Conservation (phyloP, 2,888 invertebrate species). For the Acronicta leporina region DNA sequence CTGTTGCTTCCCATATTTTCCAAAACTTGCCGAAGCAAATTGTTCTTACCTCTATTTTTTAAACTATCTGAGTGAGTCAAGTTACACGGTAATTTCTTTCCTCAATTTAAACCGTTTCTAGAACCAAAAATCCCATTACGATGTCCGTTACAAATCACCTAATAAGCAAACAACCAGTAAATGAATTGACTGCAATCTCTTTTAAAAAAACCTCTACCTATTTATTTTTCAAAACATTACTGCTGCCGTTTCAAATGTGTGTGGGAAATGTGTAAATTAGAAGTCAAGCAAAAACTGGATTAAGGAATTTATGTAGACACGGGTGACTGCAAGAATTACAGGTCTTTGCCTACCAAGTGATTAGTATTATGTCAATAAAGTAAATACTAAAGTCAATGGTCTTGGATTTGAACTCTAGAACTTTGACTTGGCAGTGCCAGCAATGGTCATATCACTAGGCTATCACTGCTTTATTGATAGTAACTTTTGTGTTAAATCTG, state of each 20-base stretch:
- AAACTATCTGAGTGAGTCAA: constrained; percentile 17
- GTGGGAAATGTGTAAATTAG: constrained; percentile 48
- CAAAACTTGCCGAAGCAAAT: constrained; percentile 13
- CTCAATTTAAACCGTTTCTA: constrained; percentile 22
- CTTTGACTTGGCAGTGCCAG: no score
- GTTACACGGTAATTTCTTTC: constrained; percentile 29
- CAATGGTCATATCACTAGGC: no score
- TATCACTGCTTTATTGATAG: no score
- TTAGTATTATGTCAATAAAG: not conserved
- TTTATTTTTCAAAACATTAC: constrained; percentile 26
- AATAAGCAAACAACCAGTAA: constrained; percentile 50
- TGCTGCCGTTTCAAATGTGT: constrained; percentile 42
- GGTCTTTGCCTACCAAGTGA: constrained; percentile 3
- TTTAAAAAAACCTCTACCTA: constrained; percentile 25
- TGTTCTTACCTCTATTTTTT: constrained; percentile 17
- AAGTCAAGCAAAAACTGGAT: constrained; percentile 36
- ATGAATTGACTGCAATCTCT: constrained; percentile 41
- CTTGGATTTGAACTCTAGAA: no score
- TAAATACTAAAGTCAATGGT: no score
- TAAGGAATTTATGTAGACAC: constrained; percentile 38
- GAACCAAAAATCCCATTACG: constrained; percentile 43
- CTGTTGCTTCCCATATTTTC: not conserved
- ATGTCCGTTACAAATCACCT: constrained; percentile 49
- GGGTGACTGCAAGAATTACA: constrained; percentile 18
- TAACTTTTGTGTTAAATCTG: not conserved